phyloP scores from a whole-genome alignment of 2,797 vertebrate genomes.

The Tachyglossus aculeatus region DNA sequence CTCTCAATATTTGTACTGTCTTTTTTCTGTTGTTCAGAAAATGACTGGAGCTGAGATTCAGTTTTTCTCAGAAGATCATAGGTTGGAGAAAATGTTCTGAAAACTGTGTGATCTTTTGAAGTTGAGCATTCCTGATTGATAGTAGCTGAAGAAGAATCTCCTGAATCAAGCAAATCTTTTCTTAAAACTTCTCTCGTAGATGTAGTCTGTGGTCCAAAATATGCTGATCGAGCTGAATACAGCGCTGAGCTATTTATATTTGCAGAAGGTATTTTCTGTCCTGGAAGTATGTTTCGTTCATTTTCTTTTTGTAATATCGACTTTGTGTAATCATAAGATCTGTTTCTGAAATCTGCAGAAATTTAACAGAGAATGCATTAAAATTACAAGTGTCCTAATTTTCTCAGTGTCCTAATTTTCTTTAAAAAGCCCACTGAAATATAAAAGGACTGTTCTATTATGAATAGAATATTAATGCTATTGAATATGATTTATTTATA shows the following conservation, averaged over 20 bases:
- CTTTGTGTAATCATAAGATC: slow-evolving; percentile 73
- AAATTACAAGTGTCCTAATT: slow-evolving; percentile 12
- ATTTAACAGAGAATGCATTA: slow-evolving; percentile 23
- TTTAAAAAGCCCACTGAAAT: no score
- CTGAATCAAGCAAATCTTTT: slow-evolving; percentile 8
- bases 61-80: slow-evolving; percentile 40
- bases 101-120: slow-evolving; percentile 37
- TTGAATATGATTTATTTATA: no score
- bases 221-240: slow-evolving; percentile 20
- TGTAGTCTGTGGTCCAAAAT: not conserved
- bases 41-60: slow-evolving; percentile 36
- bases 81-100: slow-evolving; percentile 46
- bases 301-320: slow-evolving; percentile 75
- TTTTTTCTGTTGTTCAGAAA: slow-evolving; percentile 46
- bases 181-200: slow-evolving; percentile 2
- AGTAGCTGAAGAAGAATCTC: slow-evolving; percentile 17
- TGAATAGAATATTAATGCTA: no score
- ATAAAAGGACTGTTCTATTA: no score
- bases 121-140: slow-evolving; percentile 34
- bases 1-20: slow-evolving; percentile 39
- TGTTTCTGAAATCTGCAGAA: slow-evolving; percentile 81
- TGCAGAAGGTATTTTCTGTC: slow-evolving; percentile 67
- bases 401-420: not conserved
- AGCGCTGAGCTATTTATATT: slow-evolving; percentile 60
- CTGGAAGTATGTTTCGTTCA: slow-evolving; percentile 68